Base-by-base conservation (phyloP, 2,888 invertebrate species). In the Rhagium mordax region DNA sequence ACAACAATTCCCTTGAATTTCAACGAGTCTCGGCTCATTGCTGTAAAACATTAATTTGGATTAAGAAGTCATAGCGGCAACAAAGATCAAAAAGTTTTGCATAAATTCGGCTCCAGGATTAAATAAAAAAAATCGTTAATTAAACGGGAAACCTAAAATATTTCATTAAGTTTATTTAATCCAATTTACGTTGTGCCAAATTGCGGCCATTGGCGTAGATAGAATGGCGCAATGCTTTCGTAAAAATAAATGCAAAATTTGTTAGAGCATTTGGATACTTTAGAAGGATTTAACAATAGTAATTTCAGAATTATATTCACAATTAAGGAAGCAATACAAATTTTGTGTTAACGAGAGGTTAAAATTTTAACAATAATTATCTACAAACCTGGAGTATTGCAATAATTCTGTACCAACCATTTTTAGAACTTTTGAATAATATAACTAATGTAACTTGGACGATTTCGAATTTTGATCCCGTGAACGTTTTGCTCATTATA, bases 1-100 rank as follows among this genome's bases (percentile, higher is more conserved):
- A 51, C 18, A 51, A 51, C n/a, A 18, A 51, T 20, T 51, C 18
- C 16, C 18, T 2, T 10, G 18, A 51, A 20, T 13, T 20, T 51
- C 7, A 51, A 8, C 51, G 48, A 16, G 3, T 61, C 8, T 21
- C 20, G 2, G 47, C 10, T 16, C n/a, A 8, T 24, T 24, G 62
- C 24, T 60, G 70, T 64, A 74, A 62, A 65, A 70, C 76, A 78
- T 76, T 76, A 74, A 76, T 76, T 73, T 74, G 78, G 74, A 74
- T 78, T 78, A 76, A 70, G 74, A 74, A 69, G 72, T 74, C 67
- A 73, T 74, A 75, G 73, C 70, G 60, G 73, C 71, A 74, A 69
- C 70, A 72, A 71, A 76, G 75, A 74, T 74, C 74, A 76, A 74
- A 76, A 78, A 76, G 78, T 78, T 71, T 74, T 72, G 70, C 72